These are phyloP conservation scores for Oreohelix idahoensis DNA, from an alignment of 1,140 invertebrate species.

Conservation along the genomic window DNA sequence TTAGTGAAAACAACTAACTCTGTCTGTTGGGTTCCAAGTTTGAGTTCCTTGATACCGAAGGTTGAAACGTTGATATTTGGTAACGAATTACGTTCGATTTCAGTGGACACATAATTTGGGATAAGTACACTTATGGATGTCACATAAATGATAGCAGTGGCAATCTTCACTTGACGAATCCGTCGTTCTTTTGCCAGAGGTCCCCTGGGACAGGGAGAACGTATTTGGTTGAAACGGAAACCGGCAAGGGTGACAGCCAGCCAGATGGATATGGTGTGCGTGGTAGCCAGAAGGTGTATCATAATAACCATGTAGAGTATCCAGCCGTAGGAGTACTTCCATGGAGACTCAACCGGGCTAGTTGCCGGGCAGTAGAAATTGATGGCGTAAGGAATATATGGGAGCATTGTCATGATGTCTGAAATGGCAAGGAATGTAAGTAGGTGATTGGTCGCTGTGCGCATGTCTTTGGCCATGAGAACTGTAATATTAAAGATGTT, in stretches of 20 bases:
- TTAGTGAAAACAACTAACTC: slow-evolving; percentile 57
- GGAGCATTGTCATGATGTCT: slow-evolving; percentile 89
- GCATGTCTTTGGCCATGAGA: slow-evolving; percentile 86
- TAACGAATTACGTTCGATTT: slow-evolving; percentile 46
- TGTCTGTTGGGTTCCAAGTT: slow-evolving; percentile 59
- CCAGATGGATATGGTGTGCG: slow-evolving; percentile 95
- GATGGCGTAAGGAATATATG: slow-evolving; percentile 87
- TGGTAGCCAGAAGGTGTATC: slow-evolving; percentile 81
- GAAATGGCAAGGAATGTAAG: slow-evolving; percentile 87
- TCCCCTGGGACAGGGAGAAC: slow-evolving; percentile 80
- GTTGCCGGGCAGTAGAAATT: slow-evolving; percentile 75
- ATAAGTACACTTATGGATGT: slow-evolving; percentile 83
- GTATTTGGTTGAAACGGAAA: slow-evolving; percentile 79
- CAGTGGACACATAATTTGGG: slow-evolving; percentile 81
- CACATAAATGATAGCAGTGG: slow-evolving; percentile 82
- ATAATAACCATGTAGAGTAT: slow-evolving; percentile 63
- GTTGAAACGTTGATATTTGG: slow-evolving; percentile 47
- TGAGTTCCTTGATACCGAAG: slow-evolving; percentile 72
- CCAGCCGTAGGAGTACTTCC: slow-evolving; percentile 61
- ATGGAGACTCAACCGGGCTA: slow-evolving; percentile 51
- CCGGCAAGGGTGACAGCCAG: slow-evolving; percentile 91
- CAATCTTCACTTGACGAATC: slow-evolving; percentile 78
- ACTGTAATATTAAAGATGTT: slow-evolving; percentile 93
- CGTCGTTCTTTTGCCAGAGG: slow-evolving; percentile 82
- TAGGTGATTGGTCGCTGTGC: slow-evolving; percentile 86